phyloP scores from a whole-genome alignment of 2,888 invertebrate genomes.

The Philonicus albiceps region DNA sequence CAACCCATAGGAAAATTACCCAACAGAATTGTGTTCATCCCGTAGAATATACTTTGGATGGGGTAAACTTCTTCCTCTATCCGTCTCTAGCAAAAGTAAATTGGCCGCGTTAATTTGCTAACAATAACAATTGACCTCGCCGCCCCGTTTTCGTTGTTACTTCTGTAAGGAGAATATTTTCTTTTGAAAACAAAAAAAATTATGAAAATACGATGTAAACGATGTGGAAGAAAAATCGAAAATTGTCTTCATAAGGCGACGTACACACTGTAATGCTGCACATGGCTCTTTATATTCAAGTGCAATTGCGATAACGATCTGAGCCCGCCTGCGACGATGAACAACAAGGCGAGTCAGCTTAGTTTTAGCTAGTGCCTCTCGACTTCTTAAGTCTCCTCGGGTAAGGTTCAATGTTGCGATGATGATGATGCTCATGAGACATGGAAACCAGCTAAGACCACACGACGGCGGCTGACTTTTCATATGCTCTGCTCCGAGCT shows the following conservation, averaged over 20 bases:
- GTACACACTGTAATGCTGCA: neutral
- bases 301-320: slow-evolving; percentile 16
- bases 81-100: neutral
- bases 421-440: neutral
- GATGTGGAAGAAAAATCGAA: neutral
- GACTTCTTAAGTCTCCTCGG: neutral
- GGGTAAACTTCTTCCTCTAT: neutral
- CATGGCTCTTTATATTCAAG: neutral
- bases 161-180: neutral
- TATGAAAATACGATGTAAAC: neutral
- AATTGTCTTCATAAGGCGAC: neutral
- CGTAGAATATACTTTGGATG: neutral
- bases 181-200: neutral
- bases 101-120: neutral
- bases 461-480: neutral
- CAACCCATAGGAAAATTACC: neutral
- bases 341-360: neutral
- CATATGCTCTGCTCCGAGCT: neutral
- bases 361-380: neutral
- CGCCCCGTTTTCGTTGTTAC: neutral
- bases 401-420: neutral
- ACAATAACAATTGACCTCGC: neutral
- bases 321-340: neutral
- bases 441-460: neutral
- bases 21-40: neutral